These are phyloP conservation scores for Sebastes steindachneri DNA, from an alignment of 2,797 vertebrate genomes.

Conservation along the genomic window DNA sequence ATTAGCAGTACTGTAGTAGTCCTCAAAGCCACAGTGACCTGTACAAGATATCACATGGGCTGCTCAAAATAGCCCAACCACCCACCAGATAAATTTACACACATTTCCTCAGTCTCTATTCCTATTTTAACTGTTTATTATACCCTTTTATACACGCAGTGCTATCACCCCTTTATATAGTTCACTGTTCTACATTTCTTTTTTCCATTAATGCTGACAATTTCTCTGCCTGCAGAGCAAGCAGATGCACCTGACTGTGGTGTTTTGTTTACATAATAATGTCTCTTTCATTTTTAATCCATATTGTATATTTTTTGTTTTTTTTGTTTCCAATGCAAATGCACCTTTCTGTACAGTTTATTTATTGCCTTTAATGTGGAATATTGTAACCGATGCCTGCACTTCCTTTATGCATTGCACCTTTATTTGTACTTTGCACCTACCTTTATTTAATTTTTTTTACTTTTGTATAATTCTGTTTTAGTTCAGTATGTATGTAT, in stretches of 20 bases:
- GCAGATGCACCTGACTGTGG: not conserved
- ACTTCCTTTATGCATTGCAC: not conserved
- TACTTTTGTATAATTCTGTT: not conserved
- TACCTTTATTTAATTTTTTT: not conserved
- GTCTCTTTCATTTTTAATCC: not conserved
- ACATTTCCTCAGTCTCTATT: not conserved
- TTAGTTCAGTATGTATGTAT: not conserved
- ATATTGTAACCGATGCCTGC: not conserved
- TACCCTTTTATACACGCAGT: not conserved
- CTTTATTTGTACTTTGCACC: not conserved
- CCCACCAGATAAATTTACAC: not conserved
- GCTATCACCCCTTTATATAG: not conserved
- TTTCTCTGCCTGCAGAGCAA: not conserved
- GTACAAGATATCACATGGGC: not conserved
- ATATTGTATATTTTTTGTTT: not conserved
- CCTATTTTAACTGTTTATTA: not conserved
- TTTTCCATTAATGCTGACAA: not conserved
- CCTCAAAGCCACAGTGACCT: not conserved
- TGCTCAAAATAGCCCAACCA: not conserved
- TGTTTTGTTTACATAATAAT: not conserved
- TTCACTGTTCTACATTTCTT: not conserved
- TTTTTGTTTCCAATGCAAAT: not conserved
- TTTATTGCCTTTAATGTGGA: not conserved
- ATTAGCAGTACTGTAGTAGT: not conserved
- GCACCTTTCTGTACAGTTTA: not conserved